Percentiles rank a stretch among this genome's conserved stretches.
phyloP scores from a whole-genome alignment of 2,888 invertebrate species.

The Glaucopsyche alexis region DNA sequence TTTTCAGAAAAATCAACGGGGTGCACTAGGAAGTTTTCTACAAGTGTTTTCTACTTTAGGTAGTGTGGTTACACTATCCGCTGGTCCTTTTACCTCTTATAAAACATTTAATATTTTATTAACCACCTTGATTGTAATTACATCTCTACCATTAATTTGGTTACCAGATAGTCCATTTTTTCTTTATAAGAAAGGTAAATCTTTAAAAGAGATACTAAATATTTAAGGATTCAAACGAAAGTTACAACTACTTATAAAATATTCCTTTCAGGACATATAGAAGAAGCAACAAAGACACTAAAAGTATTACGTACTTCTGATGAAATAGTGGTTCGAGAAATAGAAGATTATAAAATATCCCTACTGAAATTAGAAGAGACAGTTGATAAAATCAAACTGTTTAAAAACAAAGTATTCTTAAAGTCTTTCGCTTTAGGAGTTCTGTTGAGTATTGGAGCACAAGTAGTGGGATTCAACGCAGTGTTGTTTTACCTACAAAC shows the following conservation, averaged over 20 bases:
- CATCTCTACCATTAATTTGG: conserved; percentile 49
- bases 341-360: conserved; percentile 50
- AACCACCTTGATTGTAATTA: conserved; percentile 40
- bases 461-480: conserved; percentile 54
- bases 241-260: neutral
- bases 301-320: conserved; percentile 55
- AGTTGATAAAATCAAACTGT: conserved; percentile 37
- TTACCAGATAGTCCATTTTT: conserved; percentile 60
- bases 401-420: conserved; percentile 45
- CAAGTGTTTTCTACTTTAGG: conserved; percentile 59
- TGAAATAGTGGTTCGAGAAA: conserved; percentile 49
- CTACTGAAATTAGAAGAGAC: conserved; percentile 38
- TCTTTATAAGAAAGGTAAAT: conserved; percentile 55
- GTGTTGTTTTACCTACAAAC: conserved; percentile 59
- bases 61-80: conserved; percentile 51
- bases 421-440: conserved; percentile 45
- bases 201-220: neutral
- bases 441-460: conserved; percentile 44
- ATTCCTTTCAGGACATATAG: conserved; percentile 47
- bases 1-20: conserved; percentile 60
- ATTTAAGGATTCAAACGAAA: neutral
- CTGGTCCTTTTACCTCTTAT: conserved; percentile 58
- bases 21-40: conserved; percentile 55
- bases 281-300: conserved; percentile 52
- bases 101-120: conserved; percentile 48